Conservation (phyloP, 35 echinoderm and acorn worm species). For the Stichopus chloronotus region DNA sequence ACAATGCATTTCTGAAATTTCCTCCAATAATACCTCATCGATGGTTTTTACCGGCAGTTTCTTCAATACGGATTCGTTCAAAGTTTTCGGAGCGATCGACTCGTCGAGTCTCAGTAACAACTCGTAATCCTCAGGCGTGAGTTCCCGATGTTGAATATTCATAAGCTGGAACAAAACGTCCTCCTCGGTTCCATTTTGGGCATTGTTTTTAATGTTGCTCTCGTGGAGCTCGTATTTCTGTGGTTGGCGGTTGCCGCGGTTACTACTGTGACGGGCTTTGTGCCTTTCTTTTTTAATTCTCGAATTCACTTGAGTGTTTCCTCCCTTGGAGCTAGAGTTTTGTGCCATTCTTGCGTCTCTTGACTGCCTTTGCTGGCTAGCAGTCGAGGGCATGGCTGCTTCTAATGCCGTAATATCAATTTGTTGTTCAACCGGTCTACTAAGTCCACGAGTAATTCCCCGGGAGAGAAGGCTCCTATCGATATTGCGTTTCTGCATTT, state of each 20-base stretch:
- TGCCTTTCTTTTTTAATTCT: neutral
- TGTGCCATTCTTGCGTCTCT: neutral
- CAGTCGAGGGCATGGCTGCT: neutral
- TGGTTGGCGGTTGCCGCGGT: neutral
- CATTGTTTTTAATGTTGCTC: conserved; percentile 5
- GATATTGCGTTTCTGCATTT: conserved; percentile 54
- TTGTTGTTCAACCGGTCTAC: neutral
- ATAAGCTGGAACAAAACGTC: conserved; percentile 59
- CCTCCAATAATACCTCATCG: neutral
- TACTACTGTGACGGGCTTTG: neutral
- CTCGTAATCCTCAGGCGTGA: conserved; percentile 93
- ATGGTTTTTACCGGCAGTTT: conserved; percentile 34
- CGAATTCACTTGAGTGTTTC: neutral
- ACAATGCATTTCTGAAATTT: conserved; percentile 59
- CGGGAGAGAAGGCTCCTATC: neutral
- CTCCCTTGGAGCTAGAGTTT: neutral
- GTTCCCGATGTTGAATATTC: conserved; percentile 76
- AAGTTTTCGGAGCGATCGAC: conserved; percentile 74
- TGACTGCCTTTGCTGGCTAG: conserved; percentile 6
- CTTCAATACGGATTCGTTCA: conserved; percentile 30
- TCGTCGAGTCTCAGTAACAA: conserved; percentile 78
- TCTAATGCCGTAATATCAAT: conserved; percentile 13
- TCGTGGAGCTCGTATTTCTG: conserved; percentile 57
- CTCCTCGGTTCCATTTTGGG: conserved; percentile 19
- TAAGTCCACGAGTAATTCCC: neutral